These are phyloP conservation scores for Epinotia ramella DNA, from an alignment of 2,888 invertebrate genomes.

Conservation along the genomic window DNA sequence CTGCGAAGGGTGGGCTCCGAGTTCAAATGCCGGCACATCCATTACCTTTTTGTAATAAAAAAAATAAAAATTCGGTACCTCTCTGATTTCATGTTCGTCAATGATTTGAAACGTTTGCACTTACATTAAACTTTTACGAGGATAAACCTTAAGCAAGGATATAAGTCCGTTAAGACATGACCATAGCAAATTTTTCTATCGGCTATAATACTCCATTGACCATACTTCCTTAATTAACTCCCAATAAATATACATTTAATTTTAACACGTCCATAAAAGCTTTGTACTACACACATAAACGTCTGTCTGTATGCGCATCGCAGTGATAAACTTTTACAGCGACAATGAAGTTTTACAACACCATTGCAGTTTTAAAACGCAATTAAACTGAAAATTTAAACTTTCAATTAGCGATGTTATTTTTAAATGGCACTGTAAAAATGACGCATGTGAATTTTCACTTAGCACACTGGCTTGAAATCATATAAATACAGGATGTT, in stretches of 20 bases:
- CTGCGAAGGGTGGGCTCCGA: too few species aligned
- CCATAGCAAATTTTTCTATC: slow-evolving; percentile 16
- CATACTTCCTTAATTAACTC: neutral
- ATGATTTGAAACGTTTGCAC: too few species aligned
- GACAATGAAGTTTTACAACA: slow-evolving; percentile 46
- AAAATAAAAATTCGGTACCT: too few species aligned
- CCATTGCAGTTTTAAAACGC: slow-evolving; percentile 60
- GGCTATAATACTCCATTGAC: neutral
- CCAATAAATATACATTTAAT: slow-evolving; percentile 2
- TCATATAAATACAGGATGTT: too few species aligned
- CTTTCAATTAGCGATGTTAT: slow-evolving; percentile 59
- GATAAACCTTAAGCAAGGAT: neutral
- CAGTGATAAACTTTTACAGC: slow-evolving; percentile 36
- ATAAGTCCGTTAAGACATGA: neutral
- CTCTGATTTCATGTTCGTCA: too few species aligned
- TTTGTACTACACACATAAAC: slow-evolving; percentile 10
- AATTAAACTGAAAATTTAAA: slow-evolving; percentile 55
- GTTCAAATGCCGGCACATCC: too few species aligned
- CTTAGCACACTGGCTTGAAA: neutral
- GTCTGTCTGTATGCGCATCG: neutral
- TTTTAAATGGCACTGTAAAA: slow-evolving; percentile 11
- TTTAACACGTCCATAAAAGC: slow-evolving; percentile 23
- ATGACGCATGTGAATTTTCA: neutral
- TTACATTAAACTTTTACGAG: too few species aligned
- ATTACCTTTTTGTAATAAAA: too few species aligned